Conservation (phyloP, 2,888 invertebrate species). For the Lottia gigantea region DNA sequence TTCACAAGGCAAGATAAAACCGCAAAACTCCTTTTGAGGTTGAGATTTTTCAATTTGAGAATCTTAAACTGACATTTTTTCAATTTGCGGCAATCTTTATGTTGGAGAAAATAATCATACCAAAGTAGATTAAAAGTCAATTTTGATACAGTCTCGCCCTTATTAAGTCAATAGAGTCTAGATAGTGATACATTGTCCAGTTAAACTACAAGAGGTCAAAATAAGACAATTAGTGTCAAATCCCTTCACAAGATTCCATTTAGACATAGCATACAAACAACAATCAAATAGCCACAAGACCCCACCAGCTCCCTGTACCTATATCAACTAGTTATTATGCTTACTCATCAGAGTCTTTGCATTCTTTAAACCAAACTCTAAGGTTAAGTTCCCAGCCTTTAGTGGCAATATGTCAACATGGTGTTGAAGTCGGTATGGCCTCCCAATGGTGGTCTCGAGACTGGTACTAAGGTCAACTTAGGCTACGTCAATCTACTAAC, state of each 20-base stretch:
- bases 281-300: slow-evolving; percentile 1
- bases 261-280: not conserved
- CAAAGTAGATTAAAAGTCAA: no score
- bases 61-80: no score
- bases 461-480: slow-evolving; percentile 17
- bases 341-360: slow-evolving; percentile 1
- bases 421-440: not conserved
- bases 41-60: no score
- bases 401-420: not conserved
- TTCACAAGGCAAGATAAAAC: no score
- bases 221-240: slow-evolving; percentile 7
- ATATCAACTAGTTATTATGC: not conserved
- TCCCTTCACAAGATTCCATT: slow-evolving; percentile 5
- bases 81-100: no score
- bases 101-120: no score
- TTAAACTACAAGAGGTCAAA: slow-evolving; percentile 1
- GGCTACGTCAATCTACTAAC: slow-evolving; percentile 12
- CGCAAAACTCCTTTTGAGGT: no score
- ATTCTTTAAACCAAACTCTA: slow-evolving; percentile 6
- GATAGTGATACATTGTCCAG: not conserved
- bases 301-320: not conserved
- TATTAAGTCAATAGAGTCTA: not conserved
- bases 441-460: not conserved
- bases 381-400: slow-evolving; percentile 8
- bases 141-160: no score